These are phyloP conservation scores for Tragelaphus scriptus DNA, from an alignment of 2,113 vertebrate species.

Conservation along the genomic window DNA sequence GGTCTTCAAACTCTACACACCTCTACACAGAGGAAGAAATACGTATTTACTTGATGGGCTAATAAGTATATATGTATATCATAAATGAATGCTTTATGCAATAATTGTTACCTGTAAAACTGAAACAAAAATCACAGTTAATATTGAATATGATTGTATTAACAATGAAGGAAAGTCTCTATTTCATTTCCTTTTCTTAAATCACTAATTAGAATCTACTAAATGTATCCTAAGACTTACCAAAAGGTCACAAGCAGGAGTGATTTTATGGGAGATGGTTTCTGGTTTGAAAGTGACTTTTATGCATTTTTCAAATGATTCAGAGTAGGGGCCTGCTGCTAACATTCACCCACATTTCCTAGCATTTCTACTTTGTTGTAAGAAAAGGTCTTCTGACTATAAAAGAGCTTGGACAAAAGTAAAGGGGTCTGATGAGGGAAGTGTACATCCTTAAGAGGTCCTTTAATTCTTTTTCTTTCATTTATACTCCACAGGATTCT, in stretches of 20 bases:
- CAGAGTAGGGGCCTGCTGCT: not conserved
- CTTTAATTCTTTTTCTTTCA: conserved; percentile 10
- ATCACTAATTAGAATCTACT: not conserved
- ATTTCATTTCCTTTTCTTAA: conserved; percentile 7
- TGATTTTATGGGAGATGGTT: not conserved
- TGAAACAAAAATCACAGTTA: not conserved
- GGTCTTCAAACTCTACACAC: not conserved
- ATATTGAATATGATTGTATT: not conserved
- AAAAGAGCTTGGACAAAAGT: not conserved
- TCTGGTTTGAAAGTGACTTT: not conserved
- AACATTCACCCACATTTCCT: not conserved
- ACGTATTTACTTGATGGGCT: not conserved
- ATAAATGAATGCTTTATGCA: not conserved
- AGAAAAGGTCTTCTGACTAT: not conserved
- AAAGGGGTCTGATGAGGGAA: not conserved
- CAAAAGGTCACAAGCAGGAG: not conserved
- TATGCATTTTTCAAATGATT: not conserved
- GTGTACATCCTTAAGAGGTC: not conserved
- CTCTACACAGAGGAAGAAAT: not conserved
- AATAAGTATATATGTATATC: not conserved
- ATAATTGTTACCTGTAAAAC: not conserved
- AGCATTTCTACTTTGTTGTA: not conserved
- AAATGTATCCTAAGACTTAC: not conserved
- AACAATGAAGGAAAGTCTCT: not conserved
- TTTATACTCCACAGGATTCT: conserved; percentile 23